These are phyloP conservation scores for Orycteropus afer DNA, from an alignment of 2,113 vertebrate genomes.

Conservation along the genomic window DNA sequence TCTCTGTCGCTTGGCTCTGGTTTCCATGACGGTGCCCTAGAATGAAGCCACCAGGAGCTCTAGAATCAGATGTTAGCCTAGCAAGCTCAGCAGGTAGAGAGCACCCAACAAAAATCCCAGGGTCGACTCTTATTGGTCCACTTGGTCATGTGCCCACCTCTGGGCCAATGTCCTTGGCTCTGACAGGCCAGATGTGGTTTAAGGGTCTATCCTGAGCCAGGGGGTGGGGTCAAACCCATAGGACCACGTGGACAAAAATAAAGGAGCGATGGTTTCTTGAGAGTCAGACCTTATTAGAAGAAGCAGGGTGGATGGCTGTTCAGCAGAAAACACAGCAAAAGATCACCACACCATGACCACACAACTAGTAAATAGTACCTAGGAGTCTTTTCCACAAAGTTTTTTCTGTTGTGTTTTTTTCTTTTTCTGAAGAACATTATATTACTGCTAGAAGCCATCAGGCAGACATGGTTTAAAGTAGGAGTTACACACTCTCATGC, in stretches of 20 bases:
- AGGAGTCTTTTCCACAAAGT: not conserved
- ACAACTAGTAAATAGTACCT: not conserved
- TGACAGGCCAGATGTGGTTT: not conserved
- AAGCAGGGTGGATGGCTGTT: too few relatives aligned
- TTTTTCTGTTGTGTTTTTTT: not conserved
- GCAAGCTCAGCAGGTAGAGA: not conserved
- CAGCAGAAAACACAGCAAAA: not conserved
- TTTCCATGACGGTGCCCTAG: not conserved
- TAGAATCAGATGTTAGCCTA: not conserved
- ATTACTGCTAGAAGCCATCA: not conserved
- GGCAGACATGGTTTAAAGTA: not conserved
- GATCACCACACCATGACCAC: fast-evolving
- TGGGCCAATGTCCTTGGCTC: not conserved
- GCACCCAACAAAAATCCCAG: too few relatives aligned
- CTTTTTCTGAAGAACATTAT: not conserved
- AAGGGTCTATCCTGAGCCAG: not conserved
- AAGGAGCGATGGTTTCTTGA: not conserved
- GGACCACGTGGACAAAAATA: not conserved
- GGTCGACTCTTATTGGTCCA: not conserved
- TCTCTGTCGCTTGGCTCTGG: not conserved
- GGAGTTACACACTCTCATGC: not conserved
- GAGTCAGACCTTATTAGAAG: not conserved
- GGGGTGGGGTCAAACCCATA: not conserved
- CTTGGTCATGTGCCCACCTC: not conserved
- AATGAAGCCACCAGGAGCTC: not conserved